Conservation (phyloP, 2,113 vertebrate species). For the Sylvietta virens region DNA sequence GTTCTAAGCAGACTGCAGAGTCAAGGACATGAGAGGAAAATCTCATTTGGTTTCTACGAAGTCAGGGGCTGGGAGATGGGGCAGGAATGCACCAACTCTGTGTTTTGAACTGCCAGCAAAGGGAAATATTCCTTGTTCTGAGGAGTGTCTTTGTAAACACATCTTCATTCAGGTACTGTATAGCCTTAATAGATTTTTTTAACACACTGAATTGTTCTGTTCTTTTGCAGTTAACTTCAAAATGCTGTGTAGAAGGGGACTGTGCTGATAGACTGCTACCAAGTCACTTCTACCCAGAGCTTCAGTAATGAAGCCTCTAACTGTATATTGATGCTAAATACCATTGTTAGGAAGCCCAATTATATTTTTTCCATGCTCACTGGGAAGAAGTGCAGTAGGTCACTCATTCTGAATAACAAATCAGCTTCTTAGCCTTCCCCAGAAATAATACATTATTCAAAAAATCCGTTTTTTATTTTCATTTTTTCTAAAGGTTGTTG, state of each 20-base stretch:
- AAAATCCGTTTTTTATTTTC: background rate
- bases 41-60: background rate
- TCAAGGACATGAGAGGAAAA: background rate
- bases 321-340: slow-evolving; percentile 10
- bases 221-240: slow-evolving; percentile 58
- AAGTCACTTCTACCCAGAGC: background rate
- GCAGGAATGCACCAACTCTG: background rate
- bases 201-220: slow-evolving; percentile 38
- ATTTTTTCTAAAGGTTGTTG: background rate
- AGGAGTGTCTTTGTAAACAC: slow-evolving; percentile 12
- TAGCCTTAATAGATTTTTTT: slow-evolving; percentile 58
- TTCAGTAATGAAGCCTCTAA: background rate
- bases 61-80: background rate
- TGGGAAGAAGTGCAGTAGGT: slow-evolving; percentile 9
- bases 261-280: slow-evolving; percentile 17
- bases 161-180: slow-evolving; percentile 32
- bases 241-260: background rate
- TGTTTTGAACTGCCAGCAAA: background rate
- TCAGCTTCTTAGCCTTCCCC: background rate
- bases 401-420: slow-evolving; percentile 39
- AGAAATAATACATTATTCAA: background rate
- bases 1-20: background rate
- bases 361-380: background rate
- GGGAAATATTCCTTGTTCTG: background rate
- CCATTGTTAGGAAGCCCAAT: slow-evolving; percentile 4